Base-by-base conservation (phyloP, 2,113 vertebrate genomes). In the Ammodramus savannarum region DNA sequence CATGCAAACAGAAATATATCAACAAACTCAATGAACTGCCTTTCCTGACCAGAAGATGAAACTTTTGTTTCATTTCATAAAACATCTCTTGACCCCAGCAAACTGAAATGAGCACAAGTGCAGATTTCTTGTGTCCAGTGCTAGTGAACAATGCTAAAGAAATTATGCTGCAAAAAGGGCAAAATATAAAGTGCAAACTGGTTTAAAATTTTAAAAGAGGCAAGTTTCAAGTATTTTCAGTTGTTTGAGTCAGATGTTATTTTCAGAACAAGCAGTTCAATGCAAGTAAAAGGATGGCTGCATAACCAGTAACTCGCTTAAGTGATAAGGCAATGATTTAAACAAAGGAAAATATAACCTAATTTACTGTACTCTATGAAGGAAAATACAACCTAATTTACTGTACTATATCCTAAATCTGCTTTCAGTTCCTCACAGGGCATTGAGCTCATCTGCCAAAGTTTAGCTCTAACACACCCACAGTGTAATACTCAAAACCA, bases 361-460 rank as follows among this genome's bases (percentile, higher is more conserved):
- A 29, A 43, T 78, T 66, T 72, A 51, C 14, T 63, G 34, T 29
- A 46, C 39, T n/a, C 4, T 19, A 36, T 9, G 29, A 66, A 51
- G 14, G 61, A 83, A 91, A 85, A 79, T 5, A 55, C 3, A 78
- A 26, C 23, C 36, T 46, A 29, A 43, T 78, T 66, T 72, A 51
- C 14, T 63, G 34, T 29, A 46, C 39, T n/a, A 3, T 19, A 36
- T 74, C 41, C 57, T 71, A 71, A 80, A 41, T 38, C 43, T 63
- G 13, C 77, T 57, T 65, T 31, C 74, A 83, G 54, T 36, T 73
- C 21, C 71, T 79, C 48, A 31, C 43, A 68, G 31, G 31, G n/a
- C 48, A 46, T 0, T 36, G n/a, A 32, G 23, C 12, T 86, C 4
- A 0, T 57, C 51, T 18, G 1, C 72, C 68, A n/a, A 39, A 89